phyloP scores from a whole-genome alignment of 2,888 invertebrate genomes.

The Temnothorax unifasciatus region DNA sequence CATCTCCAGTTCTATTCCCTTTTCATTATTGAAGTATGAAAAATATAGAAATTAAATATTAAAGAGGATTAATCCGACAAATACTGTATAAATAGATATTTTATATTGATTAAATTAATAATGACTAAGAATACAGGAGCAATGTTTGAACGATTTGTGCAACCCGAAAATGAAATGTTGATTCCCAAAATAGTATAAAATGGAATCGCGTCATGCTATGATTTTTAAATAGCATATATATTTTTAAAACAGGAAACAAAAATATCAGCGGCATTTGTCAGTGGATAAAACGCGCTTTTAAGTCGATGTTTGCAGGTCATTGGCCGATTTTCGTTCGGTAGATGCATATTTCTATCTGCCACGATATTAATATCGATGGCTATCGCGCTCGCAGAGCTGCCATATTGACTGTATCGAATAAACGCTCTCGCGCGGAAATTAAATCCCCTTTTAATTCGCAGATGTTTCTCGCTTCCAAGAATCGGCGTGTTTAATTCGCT shows the following conservation, averaged over 20 bases:
- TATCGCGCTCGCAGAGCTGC: constrained; percentile 24
- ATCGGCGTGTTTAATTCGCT: constrained; percentile 46
- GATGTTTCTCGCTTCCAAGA: constrained; percentile 53
- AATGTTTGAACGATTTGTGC: neutral
- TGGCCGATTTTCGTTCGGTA: constrained; percentile 21
- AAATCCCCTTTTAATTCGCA: constrained; percentile 50
- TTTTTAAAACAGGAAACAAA: neutral
- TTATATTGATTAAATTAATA: neutral
- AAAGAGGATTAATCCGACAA: neutral
- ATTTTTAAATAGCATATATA: neutral
- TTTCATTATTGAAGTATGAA: neutral
- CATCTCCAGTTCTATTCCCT: neutral
- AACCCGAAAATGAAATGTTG: neutral
- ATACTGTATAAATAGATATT: neutral
- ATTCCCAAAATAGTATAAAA: neutral
- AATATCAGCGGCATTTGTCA: neutral
- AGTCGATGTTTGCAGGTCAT: constrained; percentile 24
- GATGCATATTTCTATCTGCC: constrained; percentile 27
- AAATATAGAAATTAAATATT: neutral
- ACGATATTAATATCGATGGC: constrained; percentile 47
- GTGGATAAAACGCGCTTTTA: constrained; percentile 9
- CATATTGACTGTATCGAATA: constrained; percentile 50
- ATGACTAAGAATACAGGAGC: neutral
- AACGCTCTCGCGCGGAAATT: constrained; percentile 49
- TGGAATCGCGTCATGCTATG: neutral